Evolutionary conservation across 2,888 invertebrate genomes (phyloP).

Genomic region (Phalera bucephala): DNA sequence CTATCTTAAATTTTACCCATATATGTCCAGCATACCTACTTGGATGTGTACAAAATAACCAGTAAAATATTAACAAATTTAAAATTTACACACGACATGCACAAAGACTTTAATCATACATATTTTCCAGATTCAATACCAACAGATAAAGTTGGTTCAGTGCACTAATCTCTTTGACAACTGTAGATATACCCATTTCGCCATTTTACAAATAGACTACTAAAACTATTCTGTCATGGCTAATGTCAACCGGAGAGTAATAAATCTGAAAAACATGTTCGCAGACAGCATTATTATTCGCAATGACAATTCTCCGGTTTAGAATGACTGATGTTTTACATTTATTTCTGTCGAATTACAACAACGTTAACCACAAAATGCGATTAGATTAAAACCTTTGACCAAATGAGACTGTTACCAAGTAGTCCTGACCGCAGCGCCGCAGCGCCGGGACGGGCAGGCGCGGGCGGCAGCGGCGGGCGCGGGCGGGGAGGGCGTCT

Average conservation of each 20-base stretch:
- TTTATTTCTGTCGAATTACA: constrained; percentile 1
- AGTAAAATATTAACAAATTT: too few relatives aligned
- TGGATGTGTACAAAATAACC: too few relatives aligned
- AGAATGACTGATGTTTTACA: background rate
- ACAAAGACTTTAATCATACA: background rate
- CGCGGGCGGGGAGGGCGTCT: constrained; percentile 60
- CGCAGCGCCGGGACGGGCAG: constrained; percentile 25
- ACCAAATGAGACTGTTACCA: constrained; percentile 41
- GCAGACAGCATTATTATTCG: background rate
- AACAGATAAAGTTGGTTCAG: background rate
- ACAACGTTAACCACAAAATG: constrained; percentile 13
- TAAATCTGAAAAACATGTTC: background rate
- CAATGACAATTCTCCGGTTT: background rate
- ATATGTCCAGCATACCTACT: too few relatives aligned
- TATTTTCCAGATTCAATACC: background rate
- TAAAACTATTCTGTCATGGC: too few relatives aligned
- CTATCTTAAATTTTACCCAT: too few relatives aligned
- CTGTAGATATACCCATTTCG: too few relatives aligned
- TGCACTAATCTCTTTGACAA: background rate
- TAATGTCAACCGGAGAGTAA: too few relatives aligned
- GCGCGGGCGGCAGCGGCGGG: constrained; percentile 25
- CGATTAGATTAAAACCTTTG: constrained; percentile 27
- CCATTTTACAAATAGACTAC: background rate
- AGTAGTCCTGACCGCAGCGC: constrained; percentile 34
- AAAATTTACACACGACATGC: too few relatives aligned